phyloP scores from a whole-genome alignment of 1,140 invertebrate species.

The Riptortus pedestris region DNA sequence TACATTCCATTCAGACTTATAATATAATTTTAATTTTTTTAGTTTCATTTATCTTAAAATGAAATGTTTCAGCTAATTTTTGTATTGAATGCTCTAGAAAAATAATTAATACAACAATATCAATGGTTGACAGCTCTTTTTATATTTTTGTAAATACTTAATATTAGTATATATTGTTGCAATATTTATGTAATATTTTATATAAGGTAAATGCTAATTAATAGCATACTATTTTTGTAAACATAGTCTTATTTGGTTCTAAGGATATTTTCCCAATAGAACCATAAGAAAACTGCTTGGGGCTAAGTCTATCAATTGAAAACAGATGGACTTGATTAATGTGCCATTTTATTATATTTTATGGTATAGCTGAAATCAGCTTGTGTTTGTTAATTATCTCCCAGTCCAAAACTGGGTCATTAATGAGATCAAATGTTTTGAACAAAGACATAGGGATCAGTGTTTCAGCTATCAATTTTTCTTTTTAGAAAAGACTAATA shows the following conservation, averaged over 20 bases:
- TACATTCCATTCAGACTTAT: no score
- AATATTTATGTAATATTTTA: slow-evolving; percentile 11
- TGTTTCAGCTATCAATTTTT: no score
- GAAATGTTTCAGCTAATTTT: no score
- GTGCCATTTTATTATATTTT: slow-evolving; percentile 18
- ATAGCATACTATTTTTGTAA: slow-evolving; percentile 16
- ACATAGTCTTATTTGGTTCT: slow-evolving; percentile 15
- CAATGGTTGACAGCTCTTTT: no score
- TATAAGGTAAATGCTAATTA: slow-evolving; percentile 8
- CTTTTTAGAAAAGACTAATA: no score
- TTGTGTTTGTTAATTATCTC: neutral
- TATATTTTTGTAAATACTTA: slow-evolving; percentile 12
- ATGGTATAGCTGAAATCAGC: slow-evolving; percentile 3
- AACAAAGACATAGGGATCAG: no score
- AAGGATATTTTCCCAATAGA: neutral
- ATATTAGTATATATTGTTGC: slow-evolving; percentile 17
- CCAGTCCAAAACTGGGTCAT: no score
- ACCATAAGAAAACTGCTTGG: slow-evolving; percentile 12
- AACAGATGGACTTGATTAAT: slow-evolving; percentile 6
- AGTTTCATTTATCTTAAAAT: no score
- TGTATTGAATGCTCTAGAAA: no score
- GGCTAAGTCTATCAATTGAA: neutral
- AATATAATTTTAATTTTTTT: no score
- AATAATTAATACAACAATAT: no score
- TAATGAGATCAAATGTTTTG: no score